Evolutionary conservation across 2,888 invertebrate species (phyloP), one percentile per base, ranked within the genome.

Genomic region (Eilema griseolum): DNA sequence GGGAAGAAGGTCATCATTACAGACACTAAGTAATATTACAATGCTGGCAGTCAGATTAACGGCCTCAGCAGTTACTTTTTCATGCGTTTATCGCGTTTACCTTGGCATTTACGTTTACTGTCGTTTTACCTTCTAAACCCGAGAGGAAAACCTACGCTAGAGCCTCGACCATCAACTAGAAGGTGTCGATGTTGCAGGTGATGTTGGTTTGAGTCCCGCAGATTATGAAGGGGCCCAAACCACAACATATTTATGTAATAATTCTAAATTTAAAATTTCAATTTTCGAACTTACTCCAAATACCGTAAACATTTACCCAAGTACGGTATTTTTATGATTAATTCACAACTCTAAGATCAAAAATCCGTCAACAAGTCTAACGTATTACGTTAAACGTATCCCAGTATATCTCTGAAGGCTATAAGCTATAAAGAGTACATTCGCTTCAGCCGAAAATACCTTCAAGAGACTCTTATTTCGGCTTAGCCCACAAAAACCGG

Each of bases 401-500:
- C 12, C 56, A 31, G 33, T 24, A 8, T 33, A 3, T 24, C 60
- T 41, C 31, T 10, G 26, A 61, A 66, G 33, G 56, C 70, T 61
- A 14, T 70, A 70, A 70, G 70, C 70, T 57, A 52, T 65, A 70
- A 24, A 70, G 70, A 70, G 67, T 60, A 66, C 66, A 28, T 66
- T 70, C 61, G 16, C 24, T 64, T 52, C 4, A 31, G 46, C n/a
- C 56, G 23, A 72, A 75, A 77, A 79, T 74, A 72, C 75, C 28
- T 70, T 70, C 16, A 63, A 79, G 70, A 75, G 61, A 61, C 63
- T 70, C 75, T 75, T 63, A 70, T 72, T 73, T 61, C 12, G 72
- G 69, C 56, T 79, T 57, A 82, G 66, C 64, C 8, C 24, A 62
- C 66, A 70, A 72, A 75, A 71, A 57, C 33, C 61, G 59, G 37